phyloP scores from a whole-genome alignment of 2,797 vertebrate genomes.

The Mallotus villosus region DNA sequence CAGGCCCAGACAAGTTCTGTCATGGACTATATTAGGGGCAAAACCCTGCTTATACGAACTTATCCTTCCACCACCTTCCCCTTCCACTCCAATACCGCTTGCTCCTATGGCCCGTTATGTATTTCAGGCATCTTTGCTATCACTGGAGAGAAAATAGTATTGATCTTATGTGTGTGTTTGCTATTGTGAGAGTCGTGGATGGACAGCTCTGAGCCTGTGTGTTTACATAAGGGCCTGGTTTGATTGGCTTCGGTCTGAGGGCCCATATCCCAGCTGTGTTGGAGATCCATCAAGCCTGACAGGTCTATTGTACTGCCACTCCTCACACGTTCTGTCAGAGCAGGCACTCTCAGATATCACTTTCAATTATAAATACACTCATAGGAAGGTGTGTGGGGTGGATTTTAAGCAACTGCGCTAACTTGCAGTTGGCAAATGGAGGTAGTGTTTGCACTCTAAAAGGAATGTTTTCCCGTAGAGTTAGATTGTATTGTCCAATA shows the following conservation, averaged over 20 bases:
- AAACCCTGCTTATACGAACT: constrained; percentile 53
- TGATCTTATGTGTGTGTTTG: constrained; percentile 54
- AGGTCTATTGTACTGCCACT: constrained; percentile 74
- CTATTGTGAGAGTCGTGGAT: constrained; percentile 43
- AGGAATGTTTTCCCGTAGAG: neutral
- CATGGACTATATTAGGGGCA: constrained; percentile 71
- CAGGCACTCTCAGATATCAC: constrained; percentile 68
- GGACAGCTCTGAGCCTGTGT: constrained; percentile 58
- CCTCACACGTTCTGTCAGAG: constrained; percentile 71
- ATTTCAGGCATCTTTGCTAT: constrained; percentile 63
- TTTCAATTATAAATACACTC: constrained; percentile 73
- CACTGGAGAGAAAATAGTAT: constrained; percentile 68
- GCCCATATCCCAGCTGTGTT: constrained; percentile 73
- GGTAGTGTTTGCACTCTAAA: neutral
- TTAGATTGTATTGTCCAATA: neutral
- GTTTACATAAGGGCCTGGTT: constrained; percentile 68
- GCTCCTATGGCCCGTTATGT: constrained; percentile 64
- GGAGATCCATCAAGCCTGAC: constrained; percentile 80
- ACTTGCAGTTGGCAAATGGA: neutral
- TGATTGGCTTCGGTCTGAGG: constrained; percentile 73
- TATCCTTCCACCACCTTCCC: constrained; percentile 45
- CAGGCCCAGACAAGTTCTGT: constrained; percentile 61
- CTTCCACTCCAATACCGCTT: constrained; percentile 55
- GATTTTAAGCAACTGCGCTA: constrained; percentile 43
- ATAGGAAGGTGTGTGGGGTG: constrained; percentile 41